These are phyloP conservation scores for Calidris pygmaea DNA, from an alignment of 2,113 vertebrate genomes.

Conservation along the genomic window DNA sequence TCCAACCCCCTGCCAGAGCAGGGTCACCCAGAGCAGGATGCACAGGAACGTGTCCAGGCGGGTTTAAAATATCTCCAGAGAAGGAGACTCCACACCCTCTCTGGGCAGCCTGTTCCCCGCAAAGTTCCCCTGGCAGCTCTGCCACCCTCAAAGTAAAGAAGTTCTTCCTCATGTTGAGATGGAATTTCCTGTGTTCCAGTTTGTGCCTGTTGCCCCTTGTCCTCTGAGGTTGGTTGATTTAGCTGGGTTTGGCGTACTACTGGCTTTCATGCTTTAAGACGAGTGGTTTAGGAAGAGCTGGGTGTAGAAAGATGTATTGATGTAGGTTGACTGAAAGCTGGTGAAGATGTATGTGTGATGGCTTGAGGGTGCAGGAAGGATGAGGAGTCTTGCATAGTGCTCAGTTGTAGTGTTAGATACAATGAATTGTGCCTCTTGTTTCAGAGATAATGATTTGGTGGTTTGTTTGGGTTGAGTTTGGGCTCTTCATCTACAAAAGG, in stretches of 20 bases:
- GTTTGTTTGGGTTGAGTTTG: neutral
- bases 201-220: neutral
- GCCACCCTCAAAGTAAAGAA: neutral
- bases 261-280: neutral
- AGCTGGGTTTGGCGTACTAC: neutral
- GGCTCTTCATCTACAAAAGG: neutral
- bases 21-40: neutral
- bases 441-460: fast-evolving
- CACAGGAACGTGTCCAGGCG: neutral
- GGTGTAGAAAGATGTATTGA: neutral
- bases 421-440: fast-evolving
- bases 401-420: neutral
- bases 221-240: neutral
- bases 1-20: neutral
- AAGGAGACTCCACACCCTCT: neutral
- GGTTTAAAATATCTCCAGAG: neutral
- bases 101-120: neutral
- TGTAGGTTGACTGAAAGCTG: neutral
- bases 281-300: neutral
- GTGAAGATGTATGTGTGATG: neutral
- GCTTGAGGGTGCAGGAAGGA: neutral
- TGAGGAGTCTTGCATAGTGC: fast-evolving
- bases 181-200: neutral
- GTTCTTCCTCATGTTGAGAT: neutral
- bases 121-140: neutral